Conservation (phyloP, 2,113 vertebrate species). For the Lucifuga dentata region DNA sequence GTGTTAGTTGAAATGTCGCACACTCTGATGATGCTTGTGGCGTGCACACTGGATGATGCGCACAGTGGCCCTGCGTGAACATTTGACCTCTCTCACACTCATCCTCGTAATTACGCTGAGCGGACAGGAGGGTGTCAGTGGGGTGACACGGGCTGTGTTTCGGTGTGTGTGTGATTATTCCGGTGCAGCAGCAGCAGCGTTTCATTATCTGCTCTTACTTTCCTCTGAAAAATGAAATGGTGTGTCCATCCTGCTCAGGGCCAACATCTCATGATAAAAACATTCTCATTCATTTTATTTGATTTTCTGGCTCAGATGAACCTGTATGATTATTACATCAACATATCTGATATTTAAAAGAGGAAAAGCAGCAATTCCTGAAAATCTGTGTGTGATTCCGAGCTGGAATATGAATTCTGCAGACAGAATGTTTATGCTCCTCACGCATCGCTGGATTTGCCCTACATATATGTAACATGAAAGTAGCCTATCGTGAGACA, state of each 20-base stretch:
- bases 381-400: no score
- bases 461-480: background rate
- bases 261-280: constrained; percentile 7
- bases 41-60: constrained; percentile 50
- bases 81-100: constrained; percentile 72
- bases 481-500: background rate
- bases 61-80: constrained; percentile 56
- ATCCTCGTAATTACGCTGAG: constrained; percentile 68
- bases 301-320: background rate
- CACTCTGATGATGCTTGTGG: background rate
- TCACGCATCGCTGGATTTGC: background rate
- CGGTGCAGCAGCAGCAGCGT: constrained; percentile 47
- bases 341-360: no score
- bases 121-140: constrained; percentile 65
- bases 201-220: constrained; percentile 55
- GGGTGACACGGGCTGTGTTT: constrained; percentile 50
- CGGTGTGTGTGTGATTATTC: constrained; percentile 59
- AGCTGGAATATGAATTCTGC: no score
- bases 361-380: no score
- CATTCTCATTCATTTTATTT: constrained; percentile 18
- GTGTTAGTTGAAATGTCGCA: constrained; percentile 6
- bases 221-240: constrained; percentile 28
- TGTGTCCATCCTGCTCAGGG: background rate
- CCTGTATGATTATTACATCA: no score
- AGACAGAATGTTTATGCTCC: no score